phyloP scores from a whole-genome alignment of 2,888 invertebrate genomes.

The Asteroscopus sphinx region DNA sequence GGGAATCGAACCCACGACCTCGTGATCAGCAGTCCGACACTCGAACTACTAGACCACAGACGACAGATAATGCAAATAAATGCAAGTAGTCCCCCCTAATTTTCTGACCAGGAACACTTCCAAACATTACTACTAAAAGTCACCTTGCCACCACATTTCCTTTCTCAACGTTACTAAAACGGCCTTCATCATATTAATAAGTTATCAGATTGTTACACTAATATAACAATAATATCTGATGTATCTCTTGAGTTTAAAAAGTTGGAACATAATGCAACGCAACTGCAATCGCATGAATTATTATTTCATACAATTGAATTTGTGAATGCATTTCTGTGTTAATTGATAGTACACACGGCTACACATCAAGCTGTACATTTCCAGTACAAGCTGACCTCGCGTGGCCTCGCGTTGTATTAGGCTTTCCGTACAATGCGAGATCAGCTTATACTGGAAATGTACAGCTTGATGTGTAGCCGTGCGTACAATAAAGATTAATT shows the following conservation, averaged over 20 bases:
- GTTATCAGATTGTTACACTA: constrained; percentile 53
- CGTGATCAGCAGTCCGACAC: no score
- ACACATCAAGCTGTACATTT: no score
- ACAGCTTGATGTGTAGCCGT: no score
- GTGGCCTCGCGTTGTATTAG: no score
- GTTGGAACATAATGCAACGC: constrained; percentile 17
- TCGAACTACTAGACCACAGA: no score
- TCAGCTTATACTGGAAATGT: no score
- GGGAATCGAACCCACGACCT: no score
- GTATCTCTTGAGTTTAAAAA: constrained; percentile 36
- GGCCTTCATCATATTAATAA: constrained; percentile 52
- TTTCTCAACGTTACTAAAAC: constrained; percentile 40
- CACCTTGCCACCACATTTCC: constrained; percentile 42
- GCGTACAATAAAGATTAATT: no score
- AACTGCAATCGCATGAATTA: constrained; percentile 23
- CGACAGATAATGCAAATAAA: no score
- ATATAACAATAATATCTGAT: constrained; percentile 49
- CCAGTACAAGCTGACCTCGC: no score
- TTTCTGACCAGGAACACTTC: neutral
- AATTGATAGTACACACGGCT: constrained; percentile 4
- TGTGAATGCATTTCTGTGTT: constrained; percentile 15
- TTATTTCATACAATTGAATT: constrained; percentile 21
- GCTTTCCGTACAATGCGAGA: no score
- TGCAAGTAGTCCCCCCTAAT: neutral
- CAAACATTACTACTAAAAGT: constrained; percentile 11